Conservation (phyloP, 2,888 invertebrate genomes). For the Ditula angustiorana region DNA sequence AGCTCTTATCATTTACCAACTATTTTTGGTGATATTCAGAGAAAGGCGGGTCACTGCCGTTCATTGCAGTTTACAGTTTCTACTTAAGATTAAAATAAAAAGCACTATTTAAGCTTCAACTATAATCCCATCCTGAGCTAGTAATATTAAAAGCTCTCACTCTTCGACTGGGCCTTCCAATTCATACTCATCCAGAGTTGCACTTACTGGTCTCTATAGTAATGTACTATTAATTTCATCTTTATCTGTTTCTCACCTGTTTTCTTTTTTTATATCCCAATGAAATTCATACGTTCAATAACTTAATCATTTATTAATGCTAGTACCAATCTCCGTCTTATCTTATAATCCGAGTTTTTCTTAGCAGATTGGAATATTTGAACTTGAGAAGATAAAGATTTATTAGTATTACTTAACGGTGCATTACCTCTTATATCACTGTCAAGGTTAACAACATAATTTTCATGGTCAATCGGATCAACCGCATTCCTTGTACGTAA, state of each 20-base stretch:
- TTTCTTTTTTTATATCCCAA: too few relatives aligned
- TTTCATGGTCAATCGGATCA: neutral
- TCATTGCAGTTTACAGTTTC: neutral
- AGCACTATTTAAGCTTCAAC: too few relatives aligned
- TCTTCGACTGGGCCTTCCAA: too few relatives aligned
- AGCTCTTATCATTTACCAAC: conserved; percentile 15
- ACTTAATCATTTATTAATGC: neutral
- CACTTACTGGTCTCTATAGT: too few relatives aligned
- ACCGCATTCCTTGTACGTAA: too few relatives aligned
- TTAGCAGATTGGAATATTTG: neutral
- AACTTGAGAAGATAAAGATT: neutral
- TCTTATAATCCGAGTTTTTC: neutral
- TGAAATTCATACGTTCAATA: too few relatives aligned
- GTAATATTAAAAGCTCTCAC: too few relatives aligned
- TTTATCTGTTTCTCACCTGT: too few relatives aligned
- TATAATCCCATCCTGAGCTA: too few relatives aligned
- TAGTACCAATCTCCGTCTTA: neutral
- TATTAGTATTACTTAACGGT: conserved; percentile 5
- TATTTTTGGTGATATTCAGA: conserved; percentile 14
- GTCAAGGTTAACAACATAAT: neutral
- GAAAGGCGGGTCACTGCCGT: neutral
- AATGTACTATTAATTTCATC: too few relatives aligned
- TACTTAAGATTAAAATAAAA: too few relatives aligned
- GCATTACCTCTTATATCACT: neutral
- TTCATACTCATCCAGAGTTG: too few relatives aligned